Evolutionary conservation across 2,113 vertebrate species (phyloP).

Genomic region (Sciurus niger): DNA sequence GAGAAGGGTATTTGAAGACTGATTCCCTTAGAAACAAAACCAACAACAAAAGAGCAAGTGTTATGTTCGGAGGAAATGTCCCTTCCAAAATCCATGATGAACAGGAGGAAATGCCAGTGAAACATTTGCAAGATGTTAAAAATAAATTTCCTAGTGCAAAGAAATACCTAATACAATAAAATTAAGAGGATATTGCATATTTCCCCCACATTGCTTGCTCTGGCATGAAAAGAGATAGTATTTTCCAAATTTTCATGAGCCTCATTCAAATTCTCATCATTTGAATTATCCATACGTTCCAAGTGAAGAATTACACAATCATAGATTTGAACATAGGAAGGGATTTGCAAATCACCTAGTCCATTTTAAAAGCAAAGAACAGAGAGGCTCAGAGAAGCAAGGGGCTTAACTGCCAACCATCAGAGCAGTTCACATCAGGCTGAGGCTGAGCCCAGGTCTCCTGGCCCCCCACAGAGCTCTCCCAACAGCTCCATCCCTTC

Average conservation of each 20-base stretch:
- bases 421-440: no score
- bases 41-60: not conserved
- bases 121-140: conserved; percentile 50
- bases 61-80: not conserved
- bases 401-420: not conserved
- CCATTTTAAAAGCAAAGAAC: not conserved
- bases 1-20: not conserved
- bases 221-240: conserved; percentile 46
- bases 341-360: not conserved
- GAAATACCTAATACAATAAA: conserved; percentile 19
- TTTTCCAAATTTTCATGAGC: conserved; percentile 53
- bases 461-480: not conserved
- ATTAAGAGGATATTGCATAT: not conserved
- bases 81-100: not conserved
- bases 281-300: conserved; percentile 44
- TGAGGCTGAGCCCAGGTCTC: not conserved
- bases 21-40: conserved; percentile 16
- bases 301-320: conserved; percentile 6
- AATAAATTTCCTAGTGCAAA: not conserved
- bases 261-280: conserved; percentile 60
- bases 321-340: not conserved
- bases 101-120: conserved; percentile 18
- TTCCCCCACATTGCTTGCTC: not conserved
- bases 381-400: not conserved
- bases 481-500: no score